Evolutionary conservation across 2,797 vertebrate genomes (phyloP), one percentile per base, ranked within the genome.

Genomic region (Coluber constrictor): DNA sequence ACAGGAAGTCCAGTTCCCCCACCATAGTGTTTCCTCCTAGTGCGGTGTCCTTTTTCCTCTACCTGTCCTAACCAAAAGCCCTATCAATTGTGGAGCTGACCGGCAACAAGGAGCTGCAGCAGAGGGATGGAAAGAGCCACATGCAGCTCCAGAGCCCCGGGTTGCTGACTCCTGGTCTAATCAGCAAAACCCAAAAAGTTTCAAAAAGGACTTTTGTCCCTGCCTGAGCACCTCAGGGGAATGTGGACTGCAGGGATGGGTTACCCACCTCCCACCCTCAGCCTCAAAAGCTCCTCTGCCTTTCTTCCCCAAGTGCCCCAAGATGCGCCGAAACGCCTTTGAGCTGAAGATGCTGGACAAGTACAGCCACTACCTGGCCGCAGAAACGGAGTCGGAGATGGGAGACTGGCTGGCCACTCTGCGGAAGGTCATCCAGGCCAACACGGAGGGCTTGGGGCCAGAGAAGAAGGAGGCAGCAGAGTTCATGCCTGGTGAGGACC

Each of bases 331-430:
- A 16, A 98, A 99, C 0, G 98, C 98, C 0, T 99, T 99, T 55
- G 99, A 99, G 96, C 98, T 99, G 91, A 99, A 99, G 98, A 99
- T 99, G 97, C 98, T 99, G 92, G 99, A 99, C 94, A 98, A 99
- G 95, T 99, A 99, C 97, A 99, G 99, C 97, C 99, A 99, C 98
- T 99, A 99, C 94, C 97, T 99, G 93, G 99, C 99, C 5, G 99
- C 99, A 9, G 99, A 99, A 96, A 99, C 97, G 0, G 99, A 99
- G 95, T 98, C 97, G 86, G 99, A 99, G 97, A 99, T 99, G 99
- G 99, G 99, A 94, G 99, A 99, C 25, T 99, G 99, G 99, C 97
- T 99, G 95, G 95, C 94, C 92, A 99, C 98, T 1, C 97, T 99
- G 96, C 99, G 97, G 94, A 99, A 99, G 96, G 98, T 99, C 92